A percentile compares a stretch with the other conserved stretches of the same genome.
Conservation (phyloP, 2,888 invertebrate species). For the Fragum sueziense region DNA sequence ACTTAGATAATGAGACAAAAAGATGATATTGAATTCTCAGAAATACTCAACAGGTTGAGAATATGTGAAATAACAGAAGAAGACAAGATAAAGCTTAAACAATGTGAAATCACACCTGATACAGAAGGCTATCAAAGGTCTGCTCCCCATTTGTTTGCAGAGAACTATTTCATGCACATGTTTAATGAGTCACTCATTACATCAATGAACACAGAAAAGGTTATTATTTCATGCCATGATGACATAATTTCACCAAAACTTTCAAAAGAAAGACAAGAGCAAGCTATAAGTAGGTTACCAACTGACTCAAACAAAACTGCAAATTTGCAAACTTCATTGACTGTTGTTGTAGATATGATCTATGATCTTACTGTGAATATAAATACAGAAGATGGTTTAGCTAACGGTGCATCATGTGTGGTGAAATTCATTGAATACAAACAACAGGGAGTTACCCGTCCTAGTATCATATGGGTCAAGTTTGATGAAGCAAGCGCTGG, state of each 20-base stretch:
- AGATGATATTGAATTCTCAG: not conserved
- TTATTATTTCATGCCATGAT: slow-evolving; percentile 50
- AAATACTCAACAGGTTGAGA: not conserved
- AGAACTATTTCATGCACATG: slow-evolving; percentile 35
- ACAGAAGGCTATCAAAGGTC: not conserved
- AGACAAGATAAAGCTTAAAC: not conserved
- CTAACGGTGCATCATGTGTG: not conserved
- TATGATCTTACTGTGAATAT: not conserved
- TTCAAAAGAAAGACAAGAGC: not conserved
- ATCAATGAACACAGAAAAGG: slow-evolving; percentile 5
- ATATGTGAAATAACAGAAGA: not conserved
- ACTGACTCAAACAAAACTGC: not conserved
- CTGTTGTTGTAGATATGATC: slow-evolving; percentile 29
- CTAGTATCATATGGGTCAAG: no score
- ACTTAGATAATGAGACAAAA: not conserved
- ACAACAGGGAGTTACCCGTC: not conserved
- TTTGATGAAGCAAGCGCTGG: not conserved
- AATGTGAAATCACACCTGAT: not conserved
- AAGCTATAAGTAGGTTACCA: not conserved
- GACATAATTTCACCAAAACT: not conserved
- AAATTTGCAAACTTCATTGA: not conserved
- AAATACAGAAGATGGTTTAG: no score
- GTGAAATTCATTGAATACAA: slow-evolving; percentile 23
- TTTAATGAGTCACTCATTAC: not conserved
- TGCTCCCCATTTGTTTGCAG: not conserved